Conservation (phyloP, 2,888 invertebrate species). For the Lamproptera curius region DNA sequence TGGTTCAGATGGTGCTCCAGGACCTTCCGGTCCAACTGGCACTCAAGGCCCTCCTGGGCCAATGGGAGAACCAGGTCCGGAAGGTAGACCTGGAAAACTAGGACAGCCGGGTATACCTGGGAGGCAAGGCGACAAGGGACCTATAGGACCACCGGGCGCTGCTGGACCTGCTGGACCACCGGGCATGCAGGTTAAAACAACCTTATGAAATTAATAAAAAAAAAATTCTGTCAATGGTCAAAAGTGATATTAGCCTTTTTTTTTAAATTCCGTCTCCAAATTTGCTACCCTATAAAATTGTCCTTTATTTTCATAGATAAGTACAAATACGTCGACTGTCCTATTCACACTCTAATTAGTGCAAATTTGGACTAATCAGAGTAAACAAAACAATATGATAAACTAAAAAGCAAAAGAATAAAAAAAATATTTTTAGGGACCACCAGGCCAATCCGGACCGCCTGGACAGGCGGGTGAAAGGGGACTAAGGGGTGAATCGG, state of each 20-base stretch:
- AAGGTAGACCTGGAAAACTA: slow-evolving; percentile 82
- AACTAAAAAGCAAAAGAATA: too few species aligned
- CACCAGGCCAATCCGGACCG: slow-evolving; percentile 81
- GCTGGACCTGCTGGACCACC: slow-evolving; percentile 82
- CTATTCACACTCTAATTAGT: too few species aligned
- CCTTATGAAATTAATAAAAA: too few species aligned
- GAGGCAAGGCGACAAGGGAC: slow-evolving; percentile 87
- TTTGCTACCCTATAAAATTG: too few species aligned
- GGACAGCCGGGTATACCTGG: slow-evolving; percentile 86
- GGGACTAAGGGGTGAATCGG: slow-evolving; percentile 84
- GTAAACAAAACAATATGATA: too few species aligned
- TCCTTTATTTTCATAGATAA: too few species aligned
- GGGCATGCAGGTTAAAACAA: slow-evolving; percentile 80
- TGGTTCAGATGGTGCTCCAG: slow-evolving; percentile 85
- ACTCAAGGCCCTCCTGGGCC: slow-evolving; percentile 83
- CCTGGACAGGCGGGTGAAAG: slow-evolving; percentile 84
- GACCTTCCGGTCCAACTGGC: slow-evolving; percentile 81
- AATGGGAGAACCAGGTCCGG: slow-evolving; percentile 77
- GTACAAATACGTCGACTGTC: too few species aligned
- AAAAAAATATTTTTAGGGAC: too few species aligned
- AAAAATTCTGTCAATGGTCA: too few species aligned
- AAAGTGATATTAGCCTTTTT: too few species aligned
- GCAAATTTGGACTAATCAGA: too few species aligned
- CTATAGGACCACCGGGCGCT: slow-evolving; percentile 80
- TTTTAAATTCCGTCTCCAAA: too few species aligned